Percentiles rank a stretch among this genome's conserved stretches.
Conservation (phyloP, 2,113 vertebrate genomes). For the Gymnogyps californianus region DNA sequence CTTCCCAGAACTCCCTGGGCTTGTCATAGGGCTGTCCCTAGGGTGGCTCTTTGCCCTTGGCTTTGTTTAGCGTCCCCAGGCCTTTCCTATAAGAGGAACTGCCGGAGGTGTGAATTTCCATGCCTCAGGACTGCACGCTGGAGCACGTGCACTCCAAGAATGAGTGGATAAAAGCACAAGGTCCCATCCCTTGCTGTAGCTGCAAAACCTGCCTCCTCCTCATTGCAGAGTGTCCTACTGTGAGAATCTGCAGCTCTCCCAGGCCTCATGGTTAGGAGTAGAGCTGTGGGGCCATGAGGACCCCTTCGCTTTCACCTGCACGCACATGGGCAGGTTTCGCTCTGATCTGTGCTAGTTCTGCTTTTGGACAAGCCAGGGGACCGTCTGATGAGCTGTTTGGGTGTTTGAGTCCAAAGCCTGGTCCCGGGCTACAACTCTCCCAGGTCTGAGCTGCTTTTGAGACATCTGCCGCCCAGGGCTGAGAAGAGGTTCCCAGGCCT, state of each 20-base stretch:
- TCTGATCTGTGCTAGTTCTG: background rate
- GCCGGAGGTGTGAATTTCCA: background rate
- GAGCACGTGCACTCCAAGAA: background rate
- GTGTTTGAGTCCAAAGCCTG: background rate
- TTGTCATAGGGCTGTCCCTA: background rate
- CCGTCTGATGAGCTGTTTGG: background rate
- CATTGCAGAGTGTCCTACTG: background rate
- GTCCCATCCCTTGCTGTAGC: background rate
- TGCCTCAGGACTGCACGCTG: background rate
- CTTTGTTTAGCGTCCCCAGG: background rate
- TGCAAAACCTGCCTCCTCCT: background rate
- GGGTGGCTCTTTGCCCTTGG: background rate
- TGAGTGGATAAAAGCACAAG: background rate
- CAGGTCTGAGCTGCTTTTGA: conserved; percentile 5
- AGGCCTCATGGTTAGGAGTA: background rate
- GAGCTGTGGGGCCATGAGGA: background rate
- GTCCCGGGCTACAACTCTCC: background rate
- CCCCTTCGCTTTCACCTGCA: background rate
- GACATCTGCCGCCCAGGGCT: conserved; percentile 42
- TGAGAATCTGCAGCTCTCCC: background rate
- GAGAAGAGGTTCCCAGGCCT: conserved; percentile 27
- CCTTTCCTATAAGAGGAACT: background rate
- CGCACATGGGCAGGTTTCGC: accelerated
- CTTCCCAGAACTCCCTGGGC: background rate
- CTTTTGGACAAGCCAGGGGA: background rate